phyloP scores from a whole-genome alignment of 2,113 vertebrate species.

The Carettochelys insculpta region DNA sequence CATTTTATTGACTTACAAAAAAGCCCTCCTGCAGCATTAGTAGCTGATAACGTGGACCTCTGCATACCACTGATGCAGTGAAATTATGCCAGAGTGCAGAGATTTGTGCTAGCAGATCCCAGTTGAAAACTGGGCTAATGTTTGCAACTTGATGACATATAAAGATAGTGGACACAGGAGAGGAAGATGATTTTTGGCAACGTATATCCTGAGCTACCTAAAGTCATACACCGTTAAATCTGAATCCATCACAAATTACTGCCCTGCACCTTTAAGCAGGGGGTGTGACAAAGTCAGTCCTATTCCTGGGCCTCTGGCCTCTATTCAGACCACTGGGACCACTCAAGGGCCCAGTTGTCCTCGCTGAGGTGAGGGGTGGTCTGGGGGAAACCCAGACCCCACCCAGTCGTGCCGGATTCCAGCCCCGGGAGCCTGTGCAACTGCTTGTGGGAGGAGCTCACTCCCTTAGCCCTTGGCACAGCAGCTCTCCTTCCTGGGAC shows the following conservation, averaged over 20 bases:
- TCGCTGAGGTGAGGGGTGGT: no score
- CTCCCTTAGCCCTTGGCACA: no score
- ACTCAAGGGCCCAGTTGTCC: no score
- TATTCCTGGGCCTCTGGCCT: no score
- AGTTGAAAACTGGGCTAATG: not conserved
- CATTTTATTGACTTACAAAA: not conserved
- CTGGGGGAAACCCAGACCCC: no score
- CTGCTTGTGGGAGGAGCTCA: no score
- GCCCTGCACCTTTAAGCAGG: no score
- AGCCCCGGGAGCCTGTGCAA: no score
- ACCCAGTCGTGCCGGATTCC: no score
- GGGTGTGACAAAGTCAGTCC: no score
- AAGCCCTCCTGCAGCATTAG: not conserved
- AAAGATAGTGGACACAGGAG: not conserved
- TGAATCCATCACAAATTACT: not conserved
- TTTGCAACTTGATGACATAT: not conserved
- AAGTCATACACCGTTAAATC: slow-evolving; percentile 3
- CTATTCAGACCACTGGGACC: no score
- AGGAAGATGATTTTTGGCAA: not conserved
- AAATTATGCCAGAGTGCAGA: not conserved
- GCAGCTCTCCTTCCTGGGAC: no score
- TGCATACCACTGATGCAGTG: not conserved
- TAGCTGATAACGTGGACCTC: not conserved
- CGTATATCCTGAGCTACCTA: not conserved
- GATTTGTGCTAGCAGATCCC: fast-evolving